Base-by-base conservation (phyloP, 2,113 vertebrate genomes). In the Nicator chloris region DNA sequence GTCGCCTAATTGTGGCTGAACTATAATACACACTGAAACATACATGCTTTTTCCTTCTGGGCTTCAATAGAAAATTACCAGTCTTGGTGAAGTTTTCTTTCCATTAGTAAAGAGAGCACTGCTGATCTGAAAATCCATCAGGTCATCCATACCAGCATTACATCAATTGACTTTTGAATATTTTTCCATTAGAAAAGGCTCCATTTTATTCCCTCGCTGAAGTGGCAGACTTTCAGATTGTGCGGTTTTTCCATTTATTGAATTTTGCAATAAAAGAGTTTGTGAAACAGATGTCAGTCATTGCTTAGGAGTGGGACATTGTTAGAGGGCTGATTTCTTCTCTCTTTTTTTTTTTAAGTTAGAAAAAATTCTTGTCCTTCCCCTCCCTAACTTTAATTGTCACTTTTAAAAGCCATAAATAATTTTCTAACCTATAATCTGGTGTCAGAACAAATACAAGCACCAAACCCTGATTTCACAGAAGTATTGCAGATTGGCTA, bases 101-200 rank as follows among this genome's bases (percentile, higher is more conserved):
- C 90, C 90, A 86, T 94, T 90, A 92, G 94, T 88, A 94, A 95
- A 70, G 71, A 87, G 73, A 90, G 47, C n/a, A 4, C n/a, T 90
- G 66, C 87, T 93, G 93, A 92, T 95, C 79, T 95, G 92, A 85
- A 96, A 96, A 95, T 91, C 94, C 95, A 81, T 95, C 92, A 94
- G 94, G 75, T 96, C 88, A 88, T 91, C 76, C 71, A 73, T 95
- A 93, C 85, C 69, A 75, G 65, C 83, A 93, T 94, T 95, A 95
- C 92, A 94, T 94, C 93, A 93, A 96, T 95, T 96, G 93, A 95
- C 96, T 97, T 93, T 60, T 85, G 95, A 92, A 95, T 85, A 93
- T 94, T 96, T 96, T 96, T 96, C 93, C 95, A 95, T 96, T 94
- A 96, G 94, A 90, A 96, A 96, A 91, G n/a, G 35, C 59, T 91